A percentile compares a stretch with the other conserved stretches of the same genome.
Evolutionary conservation across 2,113 vertebrate genomes (phyloP).

Genomic region (Oncorhynchus gorbuscha): DNA sequence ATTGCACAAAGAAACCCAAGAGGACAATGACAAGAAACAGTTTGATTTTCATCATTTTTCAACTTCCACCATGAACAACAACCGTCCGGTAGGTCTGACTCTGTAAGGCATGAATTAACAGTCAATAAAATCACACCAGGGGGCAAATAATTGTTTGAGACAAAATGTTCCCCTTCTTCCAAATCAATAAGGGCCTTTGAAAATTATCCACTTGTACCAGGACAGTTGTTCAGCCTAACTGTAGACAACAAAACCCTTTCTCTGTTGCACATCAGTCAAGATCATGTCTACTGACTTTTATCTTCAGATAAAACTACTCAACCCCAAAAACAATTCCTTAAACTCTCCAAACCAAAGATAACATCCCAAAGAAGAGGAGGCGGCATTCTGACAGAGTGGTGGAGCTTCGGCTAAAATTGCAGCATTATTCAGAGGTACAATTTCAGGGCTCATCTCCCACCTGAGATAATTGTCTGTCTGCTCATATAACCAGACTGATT

Average conservation of each 20-base stretch:
- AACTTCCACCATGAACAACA: not conserved
- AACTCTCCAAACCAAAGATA: not conserved
- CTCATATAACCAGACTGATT: not conserved
- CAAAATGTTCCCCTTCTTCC: constrained; percentile 30
- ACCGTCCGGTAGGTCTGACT: not conserved
- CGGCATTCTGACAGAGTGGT: not conserved
- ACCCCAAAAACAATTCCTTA: constrained; percentile 33
- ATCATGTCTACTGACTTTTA: constrained; percentile 48
- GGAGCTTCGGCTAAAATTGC: constrained; percentile 37
- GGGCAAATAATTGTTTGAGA: constrained; percentile 1
- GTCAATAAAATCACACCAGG: not conserved
- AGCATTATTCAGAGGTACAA: constrained; percentile 21
- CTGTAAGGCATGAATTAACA: not conserved
- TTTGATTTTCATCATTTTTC: not conserved
- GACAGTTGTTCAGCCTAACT: constrained; percentile 36
- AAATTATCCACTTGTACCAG: constrained; percentile 33
- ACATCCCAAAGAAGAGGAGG: not conserved
- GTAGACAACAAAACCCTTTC: constrained; percentile 9
- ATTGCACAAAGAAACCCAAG: not conserved
- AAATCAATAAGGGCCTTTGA: constrained; percentile 36
- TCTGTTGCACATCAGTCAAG: constrained; percentile 35
- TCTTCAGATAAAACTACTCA: constrained; percentile 36
- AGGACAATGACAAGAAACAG: not conserved
- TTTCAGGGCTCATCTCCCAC: constrained; percentile 2
- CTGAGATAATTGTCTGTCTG: not conserved